A percentile compares a stretch with the other conserved stretches of the same genome.
Conservation (phyloP, 2,888 invertebrate species). For the Ichneumon xanthorius region DNA sequence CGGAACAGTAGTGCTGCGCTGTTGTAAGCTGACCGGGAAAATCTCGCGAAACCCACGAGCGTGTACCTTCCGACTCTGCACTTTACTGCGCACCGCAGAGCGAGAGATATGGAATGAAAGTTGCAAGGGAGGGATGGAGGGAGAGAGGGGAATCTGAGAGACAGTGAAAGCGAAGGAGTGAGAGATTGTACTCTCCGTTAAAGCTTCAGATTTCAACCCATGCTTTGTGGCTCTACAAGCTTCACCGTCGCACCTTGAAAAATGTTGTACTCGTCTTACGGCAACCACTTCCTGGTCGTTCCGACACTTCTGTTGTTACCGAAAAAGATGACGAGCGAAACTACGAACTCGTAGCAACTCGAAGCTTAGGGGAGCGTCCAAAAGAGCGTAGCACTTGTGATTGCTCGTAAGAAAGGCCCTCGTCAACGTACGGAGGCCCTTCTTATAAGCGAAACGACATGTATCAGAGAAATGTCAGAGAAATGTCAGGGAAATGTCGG, state of each 20-base stretch:
- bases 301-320: background rate
- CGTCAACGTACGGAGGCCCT: no score
- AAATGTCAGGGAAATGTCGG: no score
- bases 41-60: constrained; percentile 39
- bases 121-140: background rate
- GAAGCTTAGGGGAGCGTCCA: no score
- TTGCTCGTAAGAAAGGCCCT: no score
- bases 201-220: constrained; percentile 13
- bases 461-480: no score
- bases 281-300: background rate
- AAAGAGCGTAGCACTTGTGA: no score
- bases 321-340: background rate
- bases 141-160: background rate
- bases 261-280: background rate
- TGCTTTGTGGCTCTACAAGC: background rate
- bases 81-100: constrained; percentile 1
- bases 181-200: constrained; percentile 25
- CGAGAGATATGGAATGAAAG: constrained; percentile 14
- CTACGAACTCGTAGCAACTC: no score
- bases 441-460: no score
- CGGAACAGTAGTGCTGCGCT: background rate
- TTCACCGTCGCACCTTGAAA: background rate
- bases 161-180: constrained; percentile 3
- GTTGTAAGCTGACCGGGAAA: constrained; percentile 17
- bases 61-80: constrained; percentile 35